Conservation (phyloP, 2,113 vertebrate genomes). For the Camelus bactrianus region DNA sequence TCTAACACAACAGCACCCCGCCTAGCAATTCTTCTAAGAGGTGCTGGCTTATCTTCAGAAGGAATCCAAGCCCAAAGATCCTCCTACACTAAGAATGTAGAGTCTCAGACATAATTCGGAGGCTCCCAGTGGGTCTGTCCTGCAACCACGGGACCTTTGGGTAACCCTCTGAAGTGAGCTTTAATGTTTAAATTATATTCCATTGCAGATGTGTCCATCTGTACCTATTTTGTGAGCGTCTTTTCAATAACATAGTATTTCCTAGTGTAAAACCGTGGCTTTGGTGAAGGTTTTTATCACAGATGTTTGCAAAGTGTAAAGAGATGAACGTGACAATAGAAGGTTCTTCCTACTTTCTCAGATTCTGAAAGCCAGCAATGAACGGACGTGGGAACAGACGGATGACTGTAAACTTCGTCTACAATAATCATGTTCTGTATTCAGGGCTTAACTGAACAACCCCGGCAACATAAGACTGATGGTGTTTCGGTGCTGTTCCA, state of each 20-base stretch:
- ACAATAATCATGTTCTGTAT: not conserved
- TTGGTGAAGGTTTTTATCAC: not conserved
- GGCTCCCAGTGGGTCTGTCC: not conserved
- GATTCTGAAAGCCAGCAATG: not conserved
- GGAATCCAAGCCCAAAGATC: not conserved
- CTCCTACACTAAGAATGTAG: not conserved
- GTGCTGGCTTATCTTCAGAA: not conserved
- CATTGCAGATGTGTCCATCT: not conserved
- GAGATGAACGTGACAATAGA: not conserved
- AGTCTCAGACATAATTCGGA: rapidly evolving
- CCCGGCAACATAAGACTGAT: rapidly evolving
- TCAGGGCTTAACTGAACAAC: not conserved
- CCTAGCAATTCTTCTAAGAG: not conserved
- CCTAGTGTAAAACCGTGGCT: not conserved
- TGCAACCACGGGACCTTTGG: rapidly evolving
- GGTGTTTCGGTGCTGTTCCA: not conserved
- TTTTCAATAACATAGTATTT: not conserved
- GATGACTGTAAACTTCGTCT: not conserved
- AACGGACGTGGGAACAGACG: rapidly evolving
- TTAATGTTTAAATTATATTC: too few species aligned
- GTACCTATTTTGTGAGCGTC: not conserved
- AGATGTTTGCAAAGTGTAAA: not conserved
- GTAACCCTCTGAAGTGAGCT: rapidly evolving
- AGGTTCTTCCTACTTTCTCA: not conserved
- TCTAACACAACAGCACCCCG: not conserved